Evolutionary conservation across 2,888 invertebrate genomes (phyloP).

Genomic region (Mythimna loreyi): DNA sequence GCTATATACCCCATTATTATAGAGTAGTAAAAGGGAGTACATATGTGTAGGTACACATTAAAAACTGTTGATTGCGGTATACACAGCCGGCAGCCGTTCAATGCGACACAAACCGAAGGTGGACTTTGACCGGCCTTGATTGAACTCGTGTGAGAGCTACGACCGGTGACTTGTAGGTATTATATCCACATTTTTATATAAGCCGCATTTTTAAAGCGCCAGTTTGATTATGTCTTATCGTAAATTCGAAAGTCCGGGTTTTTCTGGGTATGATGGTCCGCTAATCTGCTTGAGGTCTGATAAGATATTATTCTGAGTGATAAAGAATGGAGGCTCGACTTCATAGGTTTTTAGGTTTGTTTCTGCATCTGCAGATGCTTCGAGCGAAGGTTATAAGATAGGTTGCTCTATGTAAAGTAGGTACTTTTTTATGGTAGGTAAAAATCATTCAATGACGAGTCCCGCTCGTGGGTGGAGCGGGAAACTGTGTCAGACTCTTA

Average conservation of each 20-base stretch:
- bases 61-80: slow-evolving; percentile 27
- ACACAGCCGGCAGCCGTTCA: slow-evolving; percentile 18
- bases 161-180: background rate
- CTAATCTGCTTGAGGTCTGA: slow-evolving; percentile 2
- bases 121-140: slow-evolving; percentile 85
- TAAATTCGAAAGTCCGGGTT: slow-evolving; percentile 21
- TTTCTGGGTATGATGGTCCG: background rate
- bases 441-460: too few species aligned
- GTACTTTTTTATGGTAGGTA: too few species aligned
- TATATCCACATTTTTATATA: slow-evolving; percentile 64
- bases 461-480: too few species aligned
- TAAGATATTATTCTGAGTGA: background rate
- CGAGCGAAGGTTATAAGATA: background rate
- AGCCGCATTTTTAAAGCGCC: slow-evolving; percentile 66
- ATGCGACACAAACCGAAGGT: slow-evolving; percentile 68
- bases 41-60: background rate
- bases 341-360: too few species aligned
- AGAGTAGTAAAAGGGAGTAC: background rate
- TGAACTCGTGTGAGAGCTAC: slow-evolving; percentile 65
- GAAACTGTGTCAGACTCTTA: too few species aligned
- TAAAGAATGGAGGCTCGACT: background rate
- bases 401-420: too few species aligned
- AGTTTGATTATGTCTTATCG: slow-evolving; percentile 24
- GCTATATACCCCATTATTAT: background rate
- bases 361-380: too few species aligned